Evolutionary conservation across 2,888 invertebrate genomes (phyloP), one percentile per base, ranked within the genome.

Genomic region (Pegoplata infirma): DNA sequence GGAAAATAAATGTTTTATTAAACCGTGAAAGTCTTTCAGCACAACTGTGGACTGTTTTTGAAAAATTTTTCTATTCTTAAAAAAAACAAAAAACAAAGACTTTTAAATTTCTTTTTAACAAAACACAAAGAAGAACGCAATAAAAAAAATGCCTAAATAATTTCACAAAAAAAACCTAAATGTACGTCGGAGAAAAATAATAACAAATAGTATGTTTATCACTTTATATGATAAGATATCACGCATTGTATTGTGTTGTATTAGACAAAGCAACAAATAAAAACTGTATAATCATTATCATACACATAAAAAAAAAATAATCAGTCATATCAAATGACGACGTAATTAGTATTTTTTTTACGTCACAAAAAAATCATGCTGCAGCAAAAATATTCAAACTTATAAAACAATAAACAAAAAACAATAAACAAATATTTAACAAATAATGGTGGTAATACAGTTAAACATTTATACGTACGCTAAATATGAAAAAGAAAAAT

Each of bases 61-160:
- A 5, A 25, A 5, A 25, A 25, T 6, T 5, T 25, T 25, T 25
- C 25, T 6, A 25, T 10, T 32, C 36, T n/a, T n/a, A 40, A 40
- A 40, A 61, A n/a, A n/a, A n/a, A n/a, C n/a, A n/a, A n/a, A n/a
- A n/a, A n/a, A n/a, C n/a, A n/a, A 44, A 14, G 16, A 59, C 63
- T 63, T 77, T 47, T 68, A 32, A 53, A 68, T 68, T 64, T 51
- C 8, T 23, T 74, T 53, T n/a, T 12, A 36, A 66, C 28, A 69
- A 64, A 59, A 66, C 71, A 53, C 55, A 63, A 68, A 10, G 36
- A 47, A 59, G 53, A 69, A 78, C 78, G 73, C 63, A 77, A 77
- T 64, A 77, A 67, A 76, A 63, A n/a, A n/a, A n/a, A n/a, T n/a
- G n/a, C n/a, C n/a, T n/a, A n/a, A n/a, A 40, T 8, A 44, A 63